These are phyloP conservation scores for Antechinus stuartii DNA, from an alignment of 2,113 vertebrate species.

Conservation along the genomic window DNA sequence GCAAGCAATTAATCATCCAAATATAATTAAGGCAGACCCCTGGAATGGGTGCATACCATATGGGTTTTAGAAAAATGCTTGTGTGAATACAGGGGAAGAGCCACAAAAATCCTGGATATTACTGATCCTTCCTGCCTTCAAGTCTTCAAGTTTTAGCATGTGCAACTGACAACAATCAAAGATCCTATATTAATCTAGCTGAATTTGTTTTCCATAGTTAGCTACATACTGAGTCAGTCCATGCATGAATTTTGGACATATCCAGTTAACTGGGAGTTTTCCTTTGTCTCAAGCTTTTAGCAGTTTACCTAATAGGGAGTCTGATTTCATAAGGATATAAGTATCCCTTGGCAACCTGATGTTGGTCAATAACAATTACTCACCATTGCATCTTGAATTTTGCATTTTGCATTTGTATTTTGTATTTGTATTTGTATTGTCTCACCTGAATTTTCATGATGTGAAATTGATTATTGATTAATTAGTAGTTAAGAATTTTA, in stretches of 20 bases:
- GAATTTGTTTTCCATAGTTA: neutral
- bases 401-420: neutral
- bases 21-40: neutral
- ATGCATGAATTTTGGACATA: neutral
- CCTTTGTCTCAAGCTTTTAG: neutral
- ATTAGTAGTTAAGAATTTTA: neutral
- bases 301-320: neutral
- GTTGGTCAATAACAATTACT: neutral
- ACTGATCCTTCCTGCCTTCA: neutral
- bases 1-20: neutral
- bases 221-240: neutral
- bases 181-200: neutral
- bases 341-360: neutral
- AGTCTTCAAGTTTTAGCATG: neutral
- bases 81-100: neutral
- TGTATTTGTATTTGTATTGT: neutral
- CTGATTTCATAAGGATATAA: neutral
- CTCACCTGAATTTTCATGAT: neutral
- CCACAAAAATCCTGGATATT: neutral
- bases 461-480: neutral
- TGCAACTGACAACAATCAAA: neutral
- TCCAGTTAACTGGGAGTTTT: neutral
- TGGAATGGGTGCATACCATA: neutral
- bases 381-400: neutral
- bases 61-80: neutral